Conservation (phyloP, 2,797 vertebrate genomes). For the Macropodus opercularis region DNA sequence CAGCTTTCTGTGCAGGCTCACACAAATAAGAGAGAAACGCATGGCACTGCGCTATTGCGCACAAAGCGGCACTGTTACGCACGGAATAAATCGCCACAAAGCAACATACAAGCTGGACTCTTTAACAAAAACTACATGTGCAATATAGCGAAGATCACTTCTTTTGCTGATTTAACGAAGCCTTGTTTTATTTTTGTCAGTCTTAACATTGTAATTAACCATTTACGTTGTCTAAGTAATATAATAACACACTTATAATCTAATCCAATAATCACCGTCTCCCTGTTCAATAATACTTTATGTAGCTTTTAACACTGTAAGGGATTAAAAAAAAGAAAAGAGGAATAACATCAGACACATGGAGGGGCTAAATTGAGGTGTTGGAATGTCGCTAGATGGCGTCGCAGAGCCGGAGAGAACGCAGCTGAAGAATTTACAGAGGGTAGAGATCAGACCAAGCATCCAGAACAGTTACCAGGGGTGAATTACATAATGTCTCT, state of each 20-base stretch:
- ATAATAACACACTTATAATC: background rate
- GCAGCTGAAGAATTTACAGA: conserved; percentile 47
- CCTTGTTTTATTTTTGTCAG: background rate
- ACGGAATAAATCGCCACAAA: background rate
- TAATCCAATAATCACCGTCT: too few species aligned
- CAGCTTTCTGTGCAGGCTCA: conserved; percentile 31
- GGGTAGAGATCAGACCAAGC: conserved; percentile 68
- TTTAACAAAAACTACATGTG: too few species aligned
- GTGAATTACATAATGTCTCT: conserved; percentile 84
- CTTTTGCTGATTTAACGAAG: background rate
- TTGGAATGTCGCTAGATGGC: conserved; percentile 91
- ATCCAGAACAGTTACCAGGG: conserved; percentile 67
- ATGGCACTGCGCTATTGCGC: conserved; percentile 15
- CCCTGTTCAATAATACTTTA: background rate
- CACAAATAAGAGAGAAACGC: conserved; percentile 38
- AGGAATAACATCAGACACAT: conserved; percentile 3
- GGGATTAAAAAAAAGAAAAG: background rate
- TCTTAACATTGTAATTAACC: background rate
- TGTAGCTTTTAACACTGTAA: background rate
- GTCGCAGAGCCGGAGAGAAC: conserved; percentile 85
- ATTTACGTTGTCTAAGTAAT: background rate
- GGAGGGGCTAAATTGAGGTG: background rate
- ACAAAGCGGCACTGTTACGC: conserved; percentile 21
- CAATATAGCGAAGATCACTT: too few species aligned
- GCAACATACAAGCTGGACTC: background rate